These are phyloP conservation scores for Cydia splendana DNA, from an alignment of 1,140 invertebrate species.

Conservation along the genomic window DNA sequence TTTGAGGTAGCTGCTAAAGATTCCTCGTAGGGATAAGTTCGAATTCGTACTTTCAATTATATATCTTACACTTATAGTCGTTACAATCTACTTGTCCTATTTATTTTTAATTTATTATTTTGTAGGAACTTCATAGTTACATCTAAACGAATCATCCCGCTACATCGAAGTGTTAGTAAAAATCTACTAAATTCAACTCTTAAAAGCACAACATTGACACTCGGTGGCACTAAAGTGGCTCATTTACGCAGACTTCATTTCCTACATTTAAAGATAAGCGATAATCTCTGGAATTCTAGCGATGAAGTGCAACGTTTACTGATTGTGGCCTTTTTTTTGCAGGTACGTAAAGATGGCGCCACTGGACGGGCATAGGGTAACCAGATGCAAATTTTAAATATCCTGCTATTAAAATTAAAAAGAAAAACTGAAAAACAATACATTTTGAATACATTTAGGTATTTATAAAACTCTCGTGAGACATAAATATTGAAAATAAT, in stretches of 20 bases:
- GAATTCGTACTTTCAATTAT: too few relatives aligned
- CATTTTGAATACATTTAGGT: too few relatives aligned
- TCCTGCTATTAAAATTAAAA: not conserved
- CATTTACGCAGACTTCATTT: not conserved
- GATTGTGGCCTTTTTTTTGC: not conserved
- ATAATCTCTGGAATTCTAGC: constrained; percentile 4
- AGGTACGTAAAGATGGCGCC: constrained; percentile 7
- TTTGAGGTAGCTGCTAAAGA: too few relatives aligned
- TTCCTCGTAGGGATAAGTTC: too few relatives aligned
- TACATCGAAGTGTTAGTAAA: not conserved
- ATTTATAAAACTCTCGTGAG: too few relatives aligned
- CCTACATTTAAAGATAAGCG: constrained; percentile 9
- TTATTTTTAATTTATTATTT: too few relatives aligned
- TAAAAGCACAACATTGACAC: not conserved
- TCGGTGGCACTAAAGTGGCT: not conserved
- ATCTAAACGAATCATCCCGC: too few relatives aligned
- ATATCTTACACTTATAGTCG: too few relatives aligned
- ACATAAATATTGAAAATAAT: too few relatives aligned
- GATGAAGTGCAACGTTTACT: not conserved
- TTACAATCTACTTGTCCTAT: too few relatives aligned
- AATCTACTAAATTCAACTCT: not conserved
- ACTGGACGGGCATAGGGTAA: not conserved
- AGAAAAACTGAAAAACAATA: too few relatives aligned
- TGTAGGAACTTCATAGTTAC: too few relatives aligned
- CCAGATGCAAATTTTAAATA: not conserved